A percentile compares a stretch with the other conserved stretches of the same genome.
phyloP scores from a whole-genome alignment of 2,888 invertebrate genomes.

The Caenorhabditis sinica region DNA sequence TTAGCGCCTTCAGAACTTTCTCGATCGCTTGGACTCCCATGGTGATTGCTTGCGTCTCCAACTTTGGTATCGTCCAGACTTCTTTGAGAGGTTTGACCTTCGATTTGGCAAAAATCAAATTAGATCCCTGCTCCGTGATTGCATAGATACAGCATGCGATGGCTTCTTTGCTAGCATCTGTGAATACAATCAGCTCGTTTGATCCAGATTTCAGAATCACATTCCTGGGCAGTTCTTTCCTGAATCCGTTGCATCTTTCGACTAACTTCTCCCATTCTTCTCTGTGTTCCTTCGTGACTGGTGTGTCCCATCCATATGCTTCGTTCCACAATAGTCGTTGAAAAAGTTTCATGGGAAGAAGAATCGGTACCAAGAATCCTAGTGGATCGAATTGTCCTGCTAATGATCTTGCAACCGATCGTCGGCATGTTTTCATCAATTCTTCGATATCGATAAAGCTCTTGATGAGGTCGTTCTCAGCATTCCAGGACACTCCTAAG shows the following conservation, averaged over 20 bases:
- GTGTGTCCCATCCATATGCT: slow-evolving; percentile 29
- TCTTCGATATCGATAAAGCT: neutral
- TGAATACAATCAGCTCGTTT: slow-evolving; percentile 1
- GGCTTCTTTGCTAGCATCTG: slow-evolving; percentile 36
- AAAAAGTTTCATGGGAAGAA: slow-evolving; percentile 76
- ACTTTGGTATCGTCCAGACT: slow-evolving; percentile 49
- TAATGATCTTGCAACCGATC: too few relatives aligned
- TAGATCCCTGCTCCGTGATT: neutral
- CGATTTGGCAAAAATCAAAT: neutral
- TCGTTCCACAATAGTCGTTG: slow-evolving; percentile 78
- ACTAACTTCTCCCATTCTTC: slow-evolving; percentile 9
- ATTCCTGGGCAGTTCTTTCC: neutral
- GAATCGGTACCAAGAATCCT: slow-evolving; percentile 76
- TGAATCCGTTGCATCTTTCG: neutral
- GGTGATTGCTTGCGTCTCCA: slow-evolving; percentile 49
- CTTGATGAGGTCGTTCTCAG: neutral
- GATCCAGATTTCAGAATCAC: neutral
- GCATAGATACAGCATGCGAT: slow-evolving; percentile 17
- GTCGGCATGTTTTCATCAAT: neutral
- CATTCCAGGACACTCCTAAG: slow-evolving; percentile 28
- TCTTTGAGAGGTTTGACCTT: slow-evolving; percentile 39
- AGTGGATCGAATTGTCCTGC: slow-evolving; percentile 83
- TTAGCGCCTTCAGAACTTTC: neutral
- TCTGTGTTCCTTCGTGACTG: neutral
- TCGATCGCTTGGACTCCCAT: slow-evolving; percentile 21